Evolutionary conservation across 2,113 vertebrate genomes (phyloP), one percentile per base, ranked within the genome.

Genomic region (Aphelocoma coerulescens): DNA sequence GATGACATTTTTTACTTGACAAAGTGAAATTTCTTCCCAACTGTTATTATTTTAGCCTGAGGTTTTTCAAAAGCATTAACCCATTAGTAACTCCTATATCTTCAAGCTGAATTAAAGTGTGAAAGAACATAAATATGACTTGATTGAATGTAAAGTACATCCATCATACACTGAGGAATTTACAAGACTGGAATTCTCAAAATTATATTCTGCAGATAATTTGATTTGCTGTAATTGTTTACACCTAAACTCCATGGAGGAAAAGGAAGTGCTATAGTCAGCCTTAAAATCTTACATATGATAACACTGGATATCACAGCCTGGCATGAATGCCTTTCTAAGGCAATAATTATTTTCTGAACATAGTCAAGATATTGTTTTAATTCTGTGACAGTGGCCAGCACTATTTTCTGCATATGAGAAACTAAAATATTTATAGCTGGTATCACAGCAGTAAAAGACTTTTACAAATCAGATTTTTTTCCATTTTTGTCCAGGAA

Each of bases 1-100:
- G 55, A 86, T 92, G 63, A 67, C 26, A 88, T 93, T 93, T 90
- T 93, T 92, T 51, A 88, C 71, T 93, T 85, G 78, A 85, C 62
- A 82, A 78, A 92, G 44, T 88, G 58, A 43, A 86, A 88, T 77
- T 90, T 91, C 49, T 68, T 86, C 55, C n/a, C 71, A 69, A 82
- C 27, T 80, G 54, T 77, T 90, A 52, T 78, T 91, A 92, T 93
- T 96, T 95, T 57, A 83, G 85, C n/a, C 72, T 58, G 28, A 54
- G 23, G 1, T n/a, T 73, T 95, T 88, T 33, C 66, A n/a, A 76
- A 61, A 85, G 10, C 44, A 46, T 85, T 96, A 97, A 93, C 90
- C 82, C 90, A 33, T 82, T 80, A 39, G 2, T 82, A 85, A 76
- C 71, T 54, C 6, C 24, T 66, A 2, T 21, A 24, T 51, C 58